A percentile compares a stretch with the other conserved stretches of the same genome.
These are phyloP conservation scores for Octonoba sinensis DNA, from an alignment of 2,888 invertebrate species.

Conservation along the genomic window DNA sequence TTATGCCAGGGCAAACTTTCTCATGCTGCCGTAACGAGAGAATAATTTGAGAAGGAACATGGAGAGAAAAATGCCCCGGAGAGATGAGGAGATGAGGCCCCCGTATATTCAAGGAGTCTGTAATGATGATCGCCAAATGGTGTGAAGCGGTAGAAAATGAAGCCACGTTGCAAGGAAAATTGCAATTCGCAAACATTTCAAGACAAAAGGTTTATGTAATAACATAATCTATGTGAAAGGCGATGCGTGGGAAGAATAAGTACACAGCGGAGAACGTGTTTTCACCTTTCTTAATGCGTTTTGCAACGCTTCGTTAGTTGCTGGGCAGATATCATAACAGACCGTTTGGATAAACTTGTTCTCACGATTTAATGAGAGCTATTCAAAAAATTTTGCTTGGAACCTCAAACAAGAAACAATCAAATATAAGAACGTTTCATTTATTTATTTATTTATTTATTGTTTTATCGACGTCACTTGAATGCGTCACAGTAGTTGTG, in stretches of 20 bases:
- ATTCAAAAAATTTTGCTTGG: constrained; percentile 8
- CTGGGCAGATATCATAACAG: constrained; percentile 10
- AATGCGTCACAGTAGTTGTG: no score
- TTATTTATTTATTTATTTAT: no score
- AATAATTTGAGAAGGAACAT: constrained; percentile 37
- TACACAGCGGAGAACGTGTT: constrained; percentile 38
- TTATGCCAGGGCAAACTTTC: constrained; percentile 42
- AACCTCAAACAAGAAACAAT: no score
- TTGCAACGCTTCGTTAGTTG: constrained; percentile 37
- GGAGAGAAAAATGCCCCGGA: no score
- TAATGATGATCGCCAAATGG: constrained; percentile 35
- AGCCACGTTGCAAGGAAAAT: constrained; percentile 36
- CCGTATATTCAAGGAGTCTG: no score
- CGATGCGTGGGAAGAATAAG: constrained; percentile 37
- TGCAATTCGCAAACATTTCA: constrained; percentile 37
- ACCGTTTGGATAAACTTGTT: constrained; percentile 10
- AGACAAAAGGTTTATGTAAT: constrained; percentile 61
- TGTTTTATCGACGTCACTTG: no score
- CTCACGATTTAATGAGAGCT: constrained; percentile 23
- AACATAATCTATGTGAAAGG: constrained; percentile 50
- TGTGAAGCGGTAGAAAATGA: constrained; percentile 33
- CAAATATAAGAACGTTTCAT: no score
- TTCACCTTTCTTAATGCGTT: constrained; percentile 21
- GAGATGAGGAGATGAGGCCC: no score
- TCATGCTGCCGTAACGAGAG: constrained; percentile 52